These are phyloP conservation scores for Dinoponera quadriceps DNA, from an alignment of 1,140 invertebrate species.

Conservation along the genomic window DNA sequence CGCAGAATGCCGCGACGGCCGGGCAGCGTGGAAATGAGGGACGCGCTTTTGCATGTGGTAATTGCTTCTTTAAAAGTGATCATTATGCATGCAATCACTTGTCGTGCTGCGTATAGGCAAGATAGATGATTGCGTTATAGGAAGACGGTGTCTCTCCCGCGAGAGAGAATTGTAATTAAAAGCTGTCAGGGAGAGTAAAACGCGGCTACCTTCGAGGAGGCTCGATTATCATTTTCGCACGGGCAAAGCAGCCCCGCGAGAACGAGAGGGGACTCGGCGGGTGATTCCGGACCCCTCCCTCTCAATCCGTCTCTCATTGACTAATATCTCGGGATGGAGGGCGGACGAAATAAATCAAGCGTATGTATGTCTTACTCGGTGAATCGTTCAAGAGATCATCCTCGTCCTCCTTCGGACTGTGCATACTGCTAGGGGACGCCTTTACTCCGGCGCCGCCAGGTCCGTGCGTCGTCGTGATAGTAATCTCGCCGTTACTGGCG, in stretches of 20 bases:
- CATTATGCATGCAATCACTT: constrained; percentile 59
- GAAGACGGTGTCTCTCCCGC: constrained; percentile 39
- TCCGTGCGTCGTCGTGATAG: constrained; percentile 91
- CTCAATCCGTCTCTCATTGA: background rate
- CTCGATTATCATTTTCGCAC: constrained; percentile 54
- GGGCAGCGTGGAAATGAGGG: constrained; percentile 31
- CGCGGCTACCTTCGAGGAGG: constrained; percentile 36
- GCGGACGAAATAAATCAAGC: background rate
- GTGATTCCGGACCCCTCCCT: constrained; percentile 15
- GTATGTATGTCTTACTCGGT: constrained; percentile 88
- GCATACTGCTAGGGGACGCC: constrained; percentile 81
- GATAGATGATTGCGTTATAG: constrained; percentile 57
- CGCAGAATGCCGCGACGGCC: constrained; percentile 27
- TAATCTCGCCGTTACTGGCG: constrained; percentile 91
- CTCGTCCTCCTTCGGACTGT: constrained; percentile 85
- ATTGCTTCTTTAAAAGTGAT: constrained; percentile 58
- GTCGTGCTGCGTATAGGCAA: constrained; percentile 34
- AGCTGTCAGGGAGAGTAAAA: constrained; percentile 48
- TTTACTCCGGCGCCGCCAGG: constrained; percentile 82
- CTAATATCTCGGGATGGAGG: constrained; percentile 15
- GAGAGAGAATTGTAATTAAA: constrained; percentile 61
- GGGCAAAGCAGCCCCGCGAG: constrained; percentile 4
- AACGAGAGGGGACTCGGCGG: constrained; percentile 28
- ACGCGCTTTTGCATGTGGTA: constrained; percentile 47
- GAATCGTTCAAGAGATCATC: constrained; percentile 92